Percentiles rank a stretch among this genome's conserved stretches.
Evolutionary conservation across 1,140 invertebrate genomes (phyloP).

Genomic region (Augochlora pura): DNA sequence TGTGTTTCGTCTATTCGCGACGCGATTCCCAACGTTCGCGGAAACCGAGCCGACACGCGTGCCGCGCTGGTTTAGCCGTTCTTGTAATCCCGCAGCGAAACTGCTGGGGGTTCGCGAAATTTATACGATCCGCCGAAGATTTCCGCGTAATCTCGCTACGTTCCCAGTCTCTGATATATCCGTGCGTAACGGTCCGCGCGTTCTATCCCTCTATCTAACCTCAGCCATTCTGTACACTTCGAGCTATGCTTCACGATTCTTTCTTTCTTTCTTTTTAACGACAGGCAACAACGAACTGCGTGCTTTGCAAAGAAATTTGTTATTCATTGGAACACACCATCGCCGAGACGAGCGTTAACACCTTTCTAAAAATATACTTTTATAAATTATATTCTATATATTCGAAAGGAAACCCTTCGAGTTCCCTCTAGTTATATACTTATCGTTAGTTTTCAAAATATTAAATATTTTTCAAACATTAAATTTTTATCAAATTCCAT

Average conservation of each 20-base stretch:
- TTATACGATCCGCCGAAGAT: constrained; percentile 27
- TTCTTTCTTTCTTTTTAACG: too few species aligned
- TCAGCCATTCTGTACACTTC: neutral
- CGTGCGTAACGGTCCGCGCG: neutral
- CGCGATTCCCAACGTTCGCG: neutral
- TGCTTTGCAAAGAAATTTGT: too few species aligned
- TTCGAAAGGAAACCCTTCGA: constrained; percentile 4
- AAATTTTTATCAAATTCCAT: too few species aligned
- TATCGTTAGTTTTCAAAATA: neutral
- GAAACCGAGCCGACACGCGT: constrained; percentile 26
- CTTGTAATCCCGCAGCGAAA: constrained; percentile 23
- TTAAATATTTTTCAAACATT: too few species aligned
- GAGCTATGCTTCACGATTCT: neutral
- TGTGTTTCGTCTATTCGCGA: too few species aligned
- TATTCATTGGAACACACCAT: too few species aligned
- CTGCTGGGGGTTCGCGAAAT: constrained; percentile 20
- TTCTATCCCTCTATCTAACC: neutral
- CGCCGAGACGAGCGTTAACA: too few species aligned
- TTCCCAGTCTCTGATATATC: neutral
- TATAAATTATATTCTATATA: too few species aligned
- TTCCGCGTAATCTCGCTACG: constrained; percentile 10
- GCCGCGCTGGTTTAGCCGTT: neutral
- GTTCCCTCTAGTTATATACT: too few species aligned
- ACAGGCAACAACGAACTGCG: too few species aligned
- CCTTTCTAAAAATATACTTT: too few species aligned